phyloP scores from a whole-genome alignment of 2,113 vertebrate species.

The Murina feae region DNA sequence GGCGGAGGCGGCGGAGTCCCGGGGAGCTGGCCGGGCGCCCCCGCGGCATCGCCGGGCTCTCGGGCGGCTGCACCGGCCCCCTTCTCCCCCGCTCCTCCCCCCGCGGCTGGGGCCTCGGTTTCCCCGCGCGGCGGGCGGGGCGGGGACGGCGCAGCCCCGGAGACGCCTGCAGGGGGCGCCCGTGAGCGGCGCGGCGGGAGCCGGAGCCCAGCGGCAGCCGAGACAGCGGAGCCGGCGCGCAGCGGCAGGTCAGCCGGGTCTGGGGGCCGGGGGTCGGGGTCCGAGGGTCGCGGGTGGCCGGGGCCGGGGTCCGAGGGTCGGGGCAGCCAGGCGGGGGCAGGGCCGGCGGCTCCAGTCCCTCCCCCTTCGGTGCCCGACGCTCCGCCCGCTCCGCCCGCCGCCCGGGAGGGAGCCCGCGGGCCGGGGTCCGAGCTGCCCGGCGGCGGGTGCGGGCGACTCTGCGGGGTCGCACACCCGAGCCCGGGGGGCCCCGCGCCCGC shows the following conservation, averaged over 20 bases:
- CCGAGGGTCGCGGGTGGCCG: not conserved
- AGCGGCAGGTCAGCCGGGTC: not conserved
- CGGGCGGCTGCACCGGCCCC: not conserved
- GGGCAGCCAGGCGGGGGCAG: not conserved
- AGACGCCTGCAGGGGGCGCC: slow-evolving; percentile 62
- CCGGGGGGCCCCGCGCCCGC: not conserved
- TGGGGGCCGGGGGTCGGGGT: not conserved
- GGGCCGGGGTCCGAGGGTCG: not conserved
- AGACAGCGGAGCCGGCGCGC: not conserved
- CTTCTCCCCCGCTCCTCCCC: too few species aligned
- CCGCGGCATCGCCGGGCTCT: not conserved
- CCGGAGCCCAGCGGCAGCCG: not conserved
- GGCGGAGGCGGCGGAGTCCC: not conserved
- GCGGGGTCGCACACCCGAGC: not conserved
- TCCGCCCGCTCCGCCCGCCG: not conserved
- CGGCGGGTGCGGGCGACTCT: not conserved
- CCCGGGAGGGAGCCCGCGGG: not conserved
- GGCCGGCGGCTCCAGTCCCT: not conserved
- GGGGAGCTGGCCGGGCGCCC: not conserved
- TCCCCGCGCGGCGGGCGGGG: slow-evolving; percentile 36
- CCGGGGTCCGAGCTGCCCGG: not conserved
- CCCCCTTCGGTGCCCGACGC: not conserved
- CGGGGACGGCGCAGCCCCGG: not conserved
- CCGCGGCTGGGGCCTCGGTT: not conserved
- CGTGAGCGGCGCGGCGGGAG: slow-evolving; percentile 25